phyloP scores from a whole-genome alignment of 2,113 vertebrate genomes.

The Chrysemys picta region DNA sequence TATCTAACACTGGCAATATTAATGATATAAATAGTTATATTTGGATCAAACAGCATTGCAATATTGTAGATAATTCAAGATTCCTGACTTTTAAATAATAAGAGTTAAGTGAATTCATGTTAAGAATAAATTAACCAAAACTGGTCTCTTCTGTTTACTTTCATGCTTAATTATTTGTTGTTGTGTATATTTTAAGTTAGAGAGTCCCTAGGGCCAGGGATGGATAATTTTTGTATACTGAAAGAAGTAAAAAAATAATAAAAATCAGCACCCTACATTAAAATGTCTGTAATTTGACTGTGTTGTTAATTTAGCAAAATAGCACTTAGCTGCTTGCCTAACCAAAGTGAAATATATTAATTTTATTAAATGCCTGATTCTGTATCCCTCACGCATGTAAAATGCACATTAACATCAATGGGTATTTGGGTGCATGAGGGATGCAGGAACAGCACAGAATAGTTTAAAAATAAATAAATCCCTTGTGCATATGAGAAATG shows the following conservation, averaged over 20 bases:
- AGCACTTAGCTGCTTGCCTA: too few species aligned
- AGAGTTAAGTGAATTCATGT: slow-evolving; percentile 58
- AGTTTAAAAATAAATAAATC: too few species aligned
- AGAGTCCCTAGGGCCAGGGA: neutral
- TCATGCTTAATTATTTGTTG: neutral
- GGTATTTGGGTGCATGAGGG: too few species aligned
- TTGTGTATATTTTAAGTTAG: neutral
- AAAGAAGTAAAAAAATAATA: too few species aligned
- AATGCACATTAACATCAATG: too few species aligned
- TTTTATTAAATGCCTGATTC: too few species aligned
- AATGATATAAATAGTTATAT: too few species aligned
- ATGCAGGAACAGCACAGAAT: too few species aligned
- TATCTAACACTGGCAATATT: too few species aligned
- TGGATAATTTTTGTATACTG: neutral
- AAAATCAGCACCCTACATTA: slow-evolving; percentile 33
- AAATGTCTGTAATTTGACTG: slow-evolving; percentile 13
- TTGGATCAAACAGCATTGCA: too few species aligned
- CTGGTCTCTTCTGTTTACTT: slow-evolving; percentile 11
- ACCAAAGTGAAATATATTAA: too few species aligned
- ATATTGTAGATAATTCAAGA: slow-evolving; percentile 26
- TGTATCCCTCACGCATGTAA: too few species aligned
- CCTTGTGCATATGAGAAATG: neutral
- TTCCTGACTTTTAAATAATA: slow-evolving; percentile 38
- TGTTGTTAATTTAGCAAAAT: neutral
- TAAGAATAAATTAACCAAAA: slow-evolving; percentile 64